phyloP scores from a whole-genome alignment of 2,797 vertebrate genomes.

The Chelidonichthys spinosus region DNA sequence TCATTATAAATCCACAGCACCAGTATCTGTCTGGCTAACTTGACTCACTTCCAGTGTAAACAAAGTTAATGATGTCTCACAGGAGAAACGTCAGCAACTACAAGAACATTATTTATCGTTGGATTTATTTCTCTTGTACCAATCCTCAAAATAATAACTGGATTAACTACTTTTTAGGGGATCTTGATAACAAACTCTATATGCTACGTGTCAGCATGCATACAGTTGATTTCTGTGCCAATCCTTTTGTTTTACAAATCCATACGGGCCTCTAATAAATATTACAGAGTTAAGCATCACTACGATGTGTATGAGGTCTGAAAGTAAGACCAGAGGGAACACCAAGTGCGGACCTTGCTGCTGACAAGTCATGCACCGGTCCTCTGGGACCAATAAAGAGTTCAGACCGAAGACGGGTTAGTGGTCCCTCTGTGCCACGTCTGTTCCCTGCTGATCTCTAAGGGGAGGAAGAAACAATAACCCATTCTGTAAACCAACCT shows the following conservation, averaged over 20 bases:
- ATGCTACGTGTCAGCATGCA: not conserved
- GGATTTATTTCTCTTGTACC: not conserved
- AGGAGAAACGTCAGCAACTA: constrained; percentile 1
- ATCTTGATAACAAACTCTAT: not conserved
- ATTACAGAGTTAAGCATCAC: not conserved
- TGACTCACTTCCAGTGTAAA: constrained; percentile 21
- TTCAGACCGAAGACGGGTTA: constrained; percentile 6
- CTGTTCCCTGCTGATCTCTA: constrained; percentile 11
- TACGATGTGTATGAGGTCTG: not conserved
- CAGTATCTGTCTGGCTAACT: not conserved
- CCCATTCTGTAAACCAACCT: constrained; percentile 28
- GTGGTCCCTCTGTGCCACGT: constrained; percentile 9
- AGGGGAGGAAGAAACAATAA: constrained; percentile 1
- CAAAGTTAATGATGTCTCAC: constrained; percentile 32
- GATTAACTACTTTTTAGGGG: not conserved
- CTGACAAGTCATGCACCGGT: constrained; percentile 1
- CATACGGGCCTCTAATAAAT: not conserved
- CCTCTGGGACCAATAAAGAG: constrained; percentile 12
- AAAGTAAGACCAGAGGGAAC: constrained; percentile 8
- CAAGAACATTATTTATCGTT: not conserved
- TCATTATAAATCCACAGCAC: constrained; percentile 7
- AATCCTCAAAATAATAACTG: not conserved
- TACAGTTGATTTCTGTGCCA: not conserved
- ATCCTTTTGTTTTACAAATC: not conserved
- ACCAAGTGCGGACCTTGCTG: not conserved